Evolutionary conservation across 2,888 invertebrate species (phyloP).

Genomic region (Drosophila acutilabella): DNA sequence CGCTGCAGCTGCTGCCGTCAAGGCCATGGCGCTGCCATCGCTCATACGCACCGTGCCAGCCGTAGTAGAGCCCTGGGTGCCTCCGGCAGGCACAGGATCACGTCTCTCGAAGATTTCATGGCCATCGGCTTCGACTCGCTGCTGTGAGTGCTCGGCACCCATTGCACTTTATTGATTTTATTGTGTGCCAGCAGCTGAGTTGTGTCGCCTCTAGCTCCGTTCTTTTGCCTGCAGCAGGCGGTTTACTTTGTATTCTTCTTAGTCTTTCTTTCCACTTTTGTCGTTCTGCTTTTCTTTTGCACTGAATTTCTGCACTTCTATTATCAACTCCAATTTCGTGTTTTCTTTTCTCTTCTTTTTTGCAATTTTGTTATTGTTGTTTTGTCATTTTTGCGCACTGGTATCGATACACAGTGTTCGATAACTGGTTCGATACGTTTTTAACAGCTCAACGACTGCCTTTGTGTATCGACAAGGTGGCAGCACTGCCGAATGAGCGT

Average conservation of each 20-base stretch:
- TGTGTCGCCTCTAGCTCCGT: neutral
- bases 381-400: neutral
- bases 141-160: slow-evolving; percentile 89
- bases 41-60: slow-evolving; percentile 28
- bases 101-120: slow-evolving; percentile 79
- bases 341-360: neutral
- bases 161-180: slow-evolving; percentile 81
- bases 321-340: neutral
- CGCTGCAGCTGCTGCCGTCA: slow-evolving; percentile 61
- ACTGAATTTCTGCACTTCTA: neutral
- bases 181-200: neutral
- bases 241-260: neutral
- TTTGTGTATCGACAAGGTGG: neutral
- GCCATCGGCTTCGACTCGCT: slow-evolving; percentile 81
- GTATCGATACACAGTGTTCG: slow-evolving; percentile 1
- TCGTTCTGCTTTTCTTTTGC: neutral
- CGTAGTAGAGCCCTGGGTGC: neutral
- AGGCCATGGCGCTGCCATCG: slow-evolving; percentile 51
- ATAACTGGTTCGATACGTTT: neutral
- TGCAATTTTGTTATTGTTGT: slow-evolving; percentile 18
- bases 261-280: neutral
- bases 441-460: neutral
- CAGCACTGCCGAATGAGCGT: neutral
- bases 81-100: slow-evolving; percentile 21
- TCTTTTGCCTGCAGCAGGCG: neutral